A percentile compares a stretch with the other conserved stretches of the same genome.
These are phyloP conservation scores for Etheostoma spectabile DNA, from an alignment of 2,113 vertebrate species.

Conservation along the genomic window DNA sequence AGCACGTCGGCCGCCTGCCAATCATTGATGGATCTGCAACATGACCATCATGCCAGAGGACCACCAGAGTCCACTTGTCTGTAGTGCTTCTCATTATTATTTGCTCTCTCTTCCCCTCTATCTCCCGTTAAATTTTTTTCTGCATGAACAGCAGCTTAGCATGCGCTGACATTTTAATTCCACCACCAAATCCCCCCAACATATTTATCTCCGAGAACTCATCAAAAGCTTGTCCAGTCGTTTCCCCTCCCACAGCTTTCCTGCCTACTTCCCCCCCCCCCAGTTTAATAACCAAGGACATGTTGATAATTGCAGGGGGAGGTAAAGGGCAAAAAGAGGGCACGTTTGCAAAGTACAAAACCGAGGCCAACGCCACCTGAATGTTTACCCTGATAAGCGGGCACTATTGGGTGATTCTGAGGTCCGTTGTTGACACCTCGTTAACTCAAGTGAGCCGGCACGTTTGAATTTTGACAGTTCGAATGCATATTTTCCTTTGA, in stretches of 20 bases:
- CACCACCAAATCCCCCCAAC: conserved; percentile 70
- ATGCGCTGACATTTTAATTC: conserved; percentile 79
- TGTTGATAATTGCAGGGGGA: conserved; percentile 37
- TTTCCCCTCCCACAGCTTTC: conserved; percentile 46
- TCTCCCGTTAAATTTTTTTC: conserved; percentile 45
- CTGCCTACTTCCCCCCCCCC: conserved; percentile 20
- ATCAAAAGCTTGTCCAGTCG: conserved; percentile 70
- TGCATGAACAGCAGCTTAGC: conserved; percentile 75
- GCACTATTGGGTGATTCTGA: neutral
- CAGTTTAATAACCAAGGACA: conserved; percentile 59
- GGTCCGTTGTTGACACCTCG: conserved; percentile 31
- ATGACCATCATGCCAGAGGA: conserved; percentile 53
- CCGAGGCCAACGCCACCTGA: neutral
- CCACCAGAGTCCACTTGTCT: conserved; percentile 47
- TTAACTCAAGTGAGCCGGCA: conserved; percentile 26
- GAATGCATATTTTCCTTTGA: neutral
- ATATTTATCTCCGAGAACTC: conserved; percentile 75
- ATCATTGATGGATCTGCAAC: conserved; percentile 53
- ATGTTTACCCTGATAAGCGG: conserved; percentile 14
- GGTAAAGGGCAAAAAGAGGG: conserved; percentile 35
- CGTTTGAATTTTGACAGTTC: conserved; percentile 19
- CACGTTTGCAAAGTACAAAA: conserved; percentile 33
- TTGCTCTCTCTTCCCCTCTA: conserved; percentile 35
- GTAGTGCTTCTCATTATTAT: conserved; percentile 30
- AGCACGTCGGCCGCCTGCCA: conserved; percentile 44